Evolutionary conservation across 2,888 invertebrate genomes (phyloP).

Genomic region (Hydrotaea diabolus): DNA sequence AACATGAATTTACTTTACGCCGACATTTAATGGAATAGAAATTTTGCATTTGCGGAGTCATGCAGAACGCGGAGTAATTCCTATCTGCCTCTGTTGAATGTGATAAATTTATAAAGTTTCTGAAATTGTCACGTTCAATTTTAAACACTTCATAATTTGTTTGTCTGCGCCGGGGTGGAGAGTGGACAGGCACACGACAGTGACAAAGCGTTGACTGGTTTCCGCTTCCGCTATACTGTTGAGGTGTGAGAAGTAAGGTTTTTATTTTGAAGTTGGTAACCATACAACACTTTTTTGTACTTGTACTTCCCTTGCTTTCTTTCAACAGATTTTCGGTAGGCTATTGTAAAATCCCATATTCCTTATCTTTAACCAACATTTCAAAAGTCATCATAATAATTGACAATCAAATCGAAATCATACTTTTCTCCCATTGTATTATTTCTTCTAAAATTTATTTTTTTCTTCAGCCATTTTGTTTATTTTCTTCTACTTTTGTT

Average conservation of each 20-base stretch:
- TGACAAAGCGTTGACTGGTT: background rate
- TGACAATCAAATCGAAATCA: slow-evolving; percentile 33
- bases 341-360: no score
- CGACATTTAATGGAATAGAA: no score
- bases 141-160: background rate
- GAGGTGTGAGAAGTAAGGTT: no score
- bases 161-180: background rate
- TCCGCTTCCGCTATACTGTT: background rate
- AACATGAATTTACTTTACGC: no score
- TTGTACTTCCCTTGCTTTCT: no score
- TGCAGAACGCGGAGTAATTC: background rate
- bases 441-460: no score
- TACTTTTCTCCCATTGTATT: background rate
- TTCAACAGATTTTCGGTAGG: no score
- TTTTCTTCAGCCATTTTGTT: background rate
- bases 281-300: no score
- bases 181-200: background rate
- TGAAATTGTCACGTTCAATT: slow-evolving; percentile 22
- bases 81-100: background rate
- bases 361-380: slow-evolving; percentile 28
- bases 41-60: background rate
- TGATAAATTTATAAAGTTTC: slow-evolving; percentile 12
- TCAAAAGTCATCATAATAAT: slow-evolving; percentile 56
- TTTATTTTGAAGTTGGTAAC: no score
- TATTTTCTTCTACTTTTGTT: slow-evolving; percentile 33